phyloP scores from a whole-genome alignment of 2,888 invertebrate species.

The Erebia ligea region DNA sequence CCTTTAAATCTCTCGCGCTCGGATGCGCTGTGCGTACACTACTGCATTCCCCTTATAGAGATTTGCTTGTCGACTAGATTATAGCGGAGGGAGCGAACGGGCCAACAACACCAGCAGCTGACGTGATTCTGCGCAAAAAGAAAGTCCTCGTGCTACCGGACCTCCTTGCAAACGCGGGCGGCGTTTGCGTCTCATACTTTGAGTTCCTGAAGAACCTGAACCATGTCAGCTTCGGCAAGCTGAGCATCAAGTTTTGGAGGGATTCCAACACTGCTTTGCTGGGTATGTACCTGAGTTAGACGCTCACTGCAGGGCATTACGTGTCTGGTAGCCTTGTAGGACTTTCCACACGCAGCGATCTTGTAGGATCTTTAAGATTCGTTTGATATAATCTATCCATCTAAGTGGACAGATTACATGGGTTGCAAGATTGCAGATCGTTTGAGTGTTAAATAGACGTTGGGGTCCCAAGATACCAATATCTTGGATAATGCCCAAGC shows the following conservation, averaged over 20 bases:
- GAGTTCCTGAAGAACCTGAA: slow-evolving; percentile 96
- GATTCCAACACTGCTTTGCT: slow-evolving; percentile 92
- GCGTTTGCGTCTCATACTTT: slow-evolving; percentile 96
- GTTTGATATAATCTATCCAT: too few species aligned
- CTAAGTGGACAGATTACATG: too few species aligned
- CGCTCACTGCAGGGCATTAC: too few species aligned
- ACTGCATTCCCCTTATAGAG: background rate
- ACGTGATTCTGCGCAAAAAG: background rate
- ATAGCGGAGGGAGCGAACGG: slow-evolving; percentile 11
- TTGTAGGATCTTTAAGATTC: too few species aligned
- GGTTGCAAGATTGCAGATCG: too few species aligned
- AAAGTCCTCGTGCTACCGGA: slow-evolving; percentile 83
- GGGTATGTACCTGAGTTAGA: slow-evolving; percentile 81
- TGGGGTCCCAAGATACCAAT: too few species aligned
- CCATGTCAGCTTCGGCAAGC: slow-evolving; percentile 94
- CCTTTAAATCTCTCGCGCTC: too few species aligned
- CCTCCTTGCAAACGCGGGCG: slow-evolving; percentile 90
- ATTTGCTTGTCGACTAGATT: background rate
- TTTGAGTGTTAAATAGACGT: too few species aligned
- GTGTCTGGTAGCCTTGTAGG: too few species aligned
- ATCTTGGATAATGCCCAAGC: too few species aligned
- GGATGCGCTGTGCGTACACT: too few species aligned
- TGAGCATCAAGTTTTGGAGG: slow-evolving; percentile 93
- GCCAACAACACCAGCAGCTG: slow-evolving; percentile 4
- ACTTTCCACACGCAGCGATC: too few species aligned